Base-by-base conservation (phyloP, 2,113 vertebrate species). In the Hystrix cristata region DNA sequence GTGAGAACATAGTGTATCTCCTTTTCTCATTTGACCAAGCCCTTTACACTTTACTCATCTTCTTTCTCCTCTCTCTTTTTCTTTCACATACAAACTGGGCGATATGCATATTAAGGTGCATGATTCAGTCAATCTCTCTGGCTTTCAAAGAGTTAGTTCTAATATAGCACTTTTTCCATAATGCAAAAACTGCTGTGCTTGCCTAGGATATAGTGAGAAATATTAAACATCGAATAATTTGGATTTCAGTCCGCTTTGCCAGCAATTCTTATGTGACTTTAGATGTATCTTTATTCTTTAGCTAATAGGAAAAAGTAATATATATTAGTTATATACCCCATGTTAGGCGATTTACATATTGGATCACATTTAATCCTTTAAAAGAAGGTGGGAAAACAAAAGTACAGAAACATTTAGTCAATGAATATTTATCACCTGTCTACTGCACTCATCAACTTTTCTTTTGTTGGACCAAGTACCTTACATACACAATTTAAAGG, bases 151-250 rank as follows among this genome's bases (percentile, higher is more conserved):
- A 80, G 59, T 90, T 87, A 92, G 16, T 78, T 94, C 55, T 86
- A 89, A 51, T 79, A 88, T 51, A 85, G n/a, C 29, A 31, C 48
- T 83, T 87, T 34, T 83, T 81, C 43, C 46, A 48, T 71, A 84
- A 95, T 95, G 18, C 87, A 65, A 88, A 83, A 96, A 53, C 51
- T 94, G 5, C 10, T 84, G 10, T 60, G 31, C 31, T 92, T 90
- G 13, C 38, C 13, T 95, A 84, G 53, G 7, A 69, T 84, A 64
- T 92, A 85, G 64, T 14, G 43, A 87, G 29, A 80, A 9, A 80
- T 79, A 65, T 67, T 31, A 96, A 74, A 65, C 86, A 83, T 90
- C 12, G 78, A 65, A n/a, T 94, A 14, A 92, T 92, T 95, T 96
- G 23, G 23, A 94, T 90, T 96, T n/a, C 27, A 87, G 13, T 21